Evolutionary conservation across 1,140 invertebrate species (phyloP), one percentile per base, ranked within the genome.

Genomic region (Mercenaria mercenaria): DNA sequence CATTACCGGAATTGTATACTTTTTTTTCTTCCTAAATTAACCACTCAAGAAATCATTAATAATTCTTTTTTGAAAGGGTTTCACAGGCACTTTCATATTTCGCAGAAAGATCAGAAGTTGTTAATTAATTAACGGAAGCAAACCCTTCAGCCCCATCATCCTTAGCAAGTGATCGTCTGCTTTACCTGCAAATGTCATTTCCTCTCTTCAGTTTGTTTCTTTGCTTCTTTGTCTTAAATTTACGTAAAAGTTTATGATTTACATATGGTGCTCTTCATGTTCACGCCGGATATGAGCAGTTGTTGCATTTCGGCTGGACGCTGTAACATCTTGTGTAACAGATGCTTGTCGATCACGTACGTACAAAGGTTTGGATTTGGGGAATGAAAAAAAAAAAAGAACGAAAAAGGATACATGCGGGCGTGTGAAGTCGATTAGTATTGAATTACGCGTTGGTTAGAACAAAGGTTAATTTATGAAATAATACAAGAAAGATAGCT

Each of bases 61-160:
- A n/a, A n/a, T n/a, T n/a, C 43, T 8, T 47, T 47, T 6, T 6
- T 13, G 56, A 20, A 59, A 59, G 23, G 3, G 18, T 59, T 59
- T 59, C 34, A 39, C 15, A 72, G 18, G 15, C 23, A 29, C 26
- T 64, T 8, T 20, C n/a, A 56, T n/a, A 3, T 11, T 64, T 26
- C 59, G n/a, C 6, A 29, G n/a, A 64, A 29, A 64, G n/a, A 64
- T n/a, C 6, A 8, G n/a, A 64, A 72, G 29, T 20, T 72, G 34
- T 72, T 72, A 72, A 72, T 72, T 72, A 23, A 72, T 72, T 39
- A 72, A 39, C 67, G 67, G 67, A 72, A 72, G 18, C 10, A 39
- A 37, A 37, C 67, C 39, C 67, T 72, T 72, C 67, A 72, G 34
- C 39, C 34, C 34, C 67, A 72, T 72, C n/a, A 72, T 39, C 34